Evolutionary conservation across 2,797 vertebrate species (phyloP).

Genomic region (Stomatorhinus walkeri): DNA sequence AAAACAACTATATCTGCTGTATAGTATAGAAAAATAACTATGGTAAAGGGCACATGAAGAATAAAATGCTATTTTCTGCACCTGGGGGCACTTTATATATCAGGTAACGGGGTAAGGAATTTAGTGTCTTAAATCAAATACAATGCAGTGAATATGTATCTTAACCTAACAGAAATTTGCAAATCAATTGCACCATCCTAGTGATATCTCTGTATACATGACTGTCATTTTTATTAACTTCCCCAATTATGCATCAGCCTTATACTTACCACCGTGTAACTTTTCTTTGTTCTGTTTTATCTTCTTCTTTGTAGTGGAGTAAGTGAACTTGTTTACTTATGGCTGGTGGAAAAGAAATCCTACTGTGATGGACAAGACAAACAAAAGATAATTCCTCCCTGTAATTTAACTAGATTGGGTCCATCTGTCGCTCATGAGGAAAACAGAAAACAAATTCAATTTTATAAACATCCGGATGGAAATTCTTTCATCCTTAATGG

Average conservation of each 20-base stretch:
- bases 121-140: neutral
- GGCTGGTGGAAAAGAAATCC: neutral
- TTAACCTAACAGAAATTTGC: neutral
- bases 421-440: neutral
- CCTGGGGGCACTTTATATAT: neutral
- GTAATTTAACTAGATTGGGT: neutral
- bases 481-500: conserved; percentile 10
- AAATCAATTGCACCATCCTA: neutral
- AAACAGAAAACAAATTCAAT: neutral
- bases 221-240: neutral
- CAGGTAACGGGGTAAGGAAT: neutral
- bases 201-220: neutral
- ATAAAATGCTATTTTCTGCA: neutral
- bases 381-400: neutral
- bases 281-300: neutral
- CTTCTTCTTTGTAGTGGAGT: neutral
- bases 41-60: neutral
- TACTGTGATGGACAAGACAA: neutral
- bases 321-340: neutral
- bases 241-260: neutral
- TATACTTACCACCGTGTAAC: neutral
- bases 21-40: neutral
- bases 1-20: neutral
- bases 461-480: conserved; percentile 8
- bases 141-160: neutral